Base-by-base conservation (phyloP, 2,888 invertebrate species). In the Cheilosia variabilis region DNA sequence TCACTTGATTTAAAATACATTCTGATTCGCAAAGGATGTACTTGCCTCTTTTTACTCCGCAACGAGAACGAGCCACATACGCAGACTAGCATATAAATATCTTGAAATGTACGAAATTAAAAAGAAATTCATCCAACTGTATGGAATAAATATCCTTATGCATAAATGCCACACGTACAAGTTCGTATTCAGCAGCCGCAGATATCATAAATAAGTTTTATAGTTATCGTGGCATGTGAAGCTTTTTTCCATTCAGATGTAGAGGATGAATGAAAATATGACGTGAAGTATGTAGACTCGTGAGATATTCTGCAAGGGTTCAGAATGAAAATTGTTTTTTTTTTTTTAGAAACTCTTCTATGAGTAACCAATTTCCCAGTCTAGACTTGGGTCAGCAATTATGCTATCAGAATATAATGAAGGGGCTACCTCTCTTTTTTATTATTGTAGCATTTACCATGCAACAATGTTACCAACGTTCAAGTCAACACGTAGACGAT, bases 401-500 rank as follows among this genome's bases (percentile, higher is more conserved):
- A 3, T 37, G 13, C 4, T 13, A 37, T 37, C 13, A 37, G 13
- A 4, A 37, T 37, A 10, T 4, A 37, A 31, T 37, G 13, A 37
- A 37, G 37, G 37, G 34, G 34, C 34, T 37, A 10, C 34, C 17
- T 31, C n/a, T 17, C 6, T 19, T 53, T 24, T 6, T 9, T 7
- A 53, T 31, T 24, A n/a, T 37, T 10, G 5, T 9, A 10, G 10
- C 22, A n/a, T 43, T 22, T 22, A 43, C 6, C 37, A 37, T 58
- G 19, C 9, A 37, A n/a, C 27, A 24, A 53, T 27, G 15, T 31
- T 43, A 47, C 78, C 88, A 89, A 90, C 90, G 89, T 89, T 88
- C 88, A 89, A 90, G 88, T 90, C 89, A 89, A 89, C 90, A 90
- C 90, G 91, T 91, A 90, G 19, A 34, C 73, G 58, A 87, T 72